Conservation (phyloP, 1,140 invertebrate genomes). For the Lordiphosa collinella region DNA sequence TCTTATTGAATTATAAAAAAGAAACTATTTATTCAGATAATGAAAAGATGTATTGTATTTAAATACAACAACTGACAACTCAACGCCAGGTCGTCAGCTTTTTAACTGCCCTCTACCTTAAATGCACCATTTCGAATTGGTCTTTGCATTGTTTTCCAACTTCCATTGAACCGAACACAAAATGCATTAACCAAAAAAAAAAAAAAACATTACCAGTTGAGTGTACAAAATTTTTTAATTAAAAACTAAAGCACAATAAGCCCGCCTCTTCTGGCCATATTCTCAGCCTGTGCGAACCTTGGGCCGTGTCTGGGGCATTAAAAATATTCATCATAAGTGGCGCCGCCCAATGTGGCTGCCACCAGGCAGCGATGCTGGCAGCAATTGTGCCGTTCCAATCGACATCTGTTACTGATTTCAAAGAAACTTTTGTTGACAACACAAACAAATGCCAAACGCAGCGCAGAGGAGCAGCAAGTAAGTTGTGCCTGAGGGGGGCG, state of each 20-base stretch:
- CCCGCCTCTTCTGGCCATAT: slow-evolving; percentile 16
- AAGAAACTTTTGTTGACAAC: slow-evolving; percentile 79
- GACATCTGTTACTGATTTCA: slow-evolving; percentile 79
- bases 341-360: slow-evolving; percentile 17
- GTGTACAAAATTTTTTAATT: slow-evolving; percentile 58
- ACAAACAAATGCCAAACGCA: slow-evolving; percentile 77
- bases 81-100: too few species aligned
- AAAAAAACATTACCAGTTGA: slow-evolving; percentile 44
- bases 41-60: too few species aligned
- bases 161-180: slow-evolving; percentile 37
- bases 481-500: slow-evolving; percentile 54
- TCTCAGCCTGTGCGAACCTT: slow-evolving; percentile 7
- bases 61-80: too few species aligned
- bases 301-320: slow-evolving; percentile 46
- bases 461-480: slow-evolving; percentile 7
- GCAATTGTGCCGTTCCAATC: slow-evolving; percentile 79
- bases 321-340: slow-evolving; percentile 76
- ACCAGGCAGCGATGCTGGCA: slow-evolving; percentile 44
- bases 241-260: slow-evolving; percentile 67
- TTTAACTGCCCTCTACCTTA: too few species aligned
- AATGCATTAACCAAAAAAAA: slow-evolving; percentile 63
- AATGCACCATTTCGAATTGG: too few species aligned
- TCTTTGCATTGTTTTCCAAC: slow-evolving; percentile 20
- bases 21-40: too few species aligned
- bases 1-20: too few species aligned